phyloP scores from a whole-genome alignment of 2,888 invertebrate species.

The Parapristionchus giblindavisi region DNA sequence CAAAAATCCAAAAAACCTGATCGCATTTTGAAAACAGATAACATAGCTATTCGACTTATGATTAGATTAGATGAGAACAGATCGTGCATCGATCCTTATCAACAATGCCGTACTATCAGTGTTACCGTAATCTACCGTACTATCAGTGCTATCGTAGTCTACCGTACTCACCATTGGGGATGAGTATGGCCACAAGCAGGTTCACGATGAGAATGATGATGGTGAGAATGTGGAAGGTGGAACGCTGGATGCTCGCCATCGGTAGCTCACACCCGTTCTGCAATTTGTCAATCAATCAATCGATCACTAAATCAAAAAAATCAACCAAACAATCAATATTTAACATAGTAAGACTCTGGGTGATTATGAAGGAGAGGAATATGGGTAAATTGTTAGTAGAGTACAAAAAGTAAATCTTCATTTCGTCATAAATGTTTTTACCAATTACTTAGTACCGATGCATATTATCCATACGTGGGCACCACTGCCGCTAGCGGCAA shows the following conservation, averaged over 20 bases:
- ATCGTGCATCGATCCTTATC: neutral
- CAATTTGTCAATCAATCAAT: neutral
- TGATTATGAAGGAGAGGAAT: neutral
- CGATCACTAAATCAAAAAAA: no score
- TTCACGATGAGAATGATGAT: conserved; percentile 78
- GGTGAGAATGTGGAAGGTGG: conserved; percentile 77
- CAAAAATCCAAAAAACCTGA: neutral
- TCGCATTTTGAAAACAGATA: neutral
- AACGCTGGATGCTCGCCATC: conserved; percentile 46
- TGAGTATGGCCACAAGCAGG: conserved; percentile 82
- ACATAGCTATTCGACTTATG: neutral
- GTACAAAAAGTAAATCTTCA: no score
- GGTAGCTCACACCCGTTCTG: conserved; percentile 46
- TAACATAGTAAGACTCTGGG: no score
- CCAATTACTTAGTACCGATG: no score
- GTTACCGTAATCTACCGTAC: neutral
- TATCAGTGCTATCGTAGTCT: neutral
- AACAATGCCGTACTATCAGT: neutral
- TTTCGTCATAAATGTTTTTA: no score
- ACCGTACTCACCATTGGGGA: conserved; percentile 83
- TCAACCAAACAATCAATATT: no score
- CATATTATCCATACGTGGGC: no score
- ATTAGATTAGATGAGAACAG: neutral
- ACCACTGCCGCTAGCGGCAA: no score
- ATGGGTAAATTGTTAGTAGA: no score